Percentiles rank a stretch among this genome's conserved stretches.
phyloP scores from a whole-genome alignment of 2,888 invertebrate genomes.

The Parnassius glacialis region DNA sequence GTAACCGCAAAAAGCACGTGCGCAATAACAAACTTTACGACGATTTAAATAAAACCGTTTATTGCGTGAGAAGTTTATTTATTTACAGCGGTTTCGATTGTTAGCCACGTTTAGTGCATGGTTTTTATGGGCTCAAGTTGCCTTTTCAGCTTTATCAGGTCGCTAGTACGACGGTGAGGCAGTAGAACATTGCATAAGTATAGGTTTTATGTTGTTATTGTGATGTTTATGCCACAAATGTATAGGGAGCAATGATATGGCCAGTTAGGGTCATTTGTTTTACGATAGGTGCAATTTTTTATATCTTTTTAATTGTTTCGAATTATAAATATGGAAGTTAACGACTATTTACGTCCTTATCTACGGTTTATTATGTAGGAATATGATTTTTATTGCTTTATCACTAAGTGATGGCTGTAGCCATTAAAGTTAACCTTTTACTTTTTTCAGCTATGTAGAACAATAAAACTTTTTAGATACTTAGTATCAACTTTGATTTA shows the following conservation, averaged over 20 bases:
- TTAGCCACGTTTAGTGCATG: conserved; percentile 77
- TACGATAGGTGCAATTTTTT: conserved; percentile 61
- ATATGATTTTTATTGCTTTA: conserved; percentile 25
- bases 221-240: conserved; percentile 77
- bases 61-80: conserved; percentile 73
- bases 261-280: conserved; percentile 66
- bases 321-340: conserved; percentile 23
- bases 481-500: no score
- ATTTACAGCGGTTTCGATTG: conserved; percentile 73
- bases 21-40: conserved; percentile 76
- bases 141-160: conserved; percentile 82
- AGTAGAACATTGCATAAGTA: conserved; percentile 80
- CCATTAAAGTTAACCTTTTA: conserved; percentile 23
- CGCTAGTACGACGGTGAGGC: conserved; percentile 76
- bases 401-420: conserved; percentile 5
- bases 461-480: conserved; percentile 6
- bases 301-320: conserved; percentile 56
- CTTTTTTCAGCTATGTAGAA: conserved; percentile 14
- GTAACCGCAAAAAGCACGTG: conserved; percentile 69
- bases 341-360: conserved; percentile 23
- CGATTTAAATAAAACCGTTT: conserved; percentile 73
- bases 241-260: conserved; percentile 73
- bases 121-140: conserved; percentile 80
- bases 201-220: conserved; percentile 80
- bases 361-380: conserved; percentile 22